These are phyloP conservation scores for Plebejus argus DNA, from an alignment of 2,888 invertebrate species.

Conservation along the genomic window DNA sequence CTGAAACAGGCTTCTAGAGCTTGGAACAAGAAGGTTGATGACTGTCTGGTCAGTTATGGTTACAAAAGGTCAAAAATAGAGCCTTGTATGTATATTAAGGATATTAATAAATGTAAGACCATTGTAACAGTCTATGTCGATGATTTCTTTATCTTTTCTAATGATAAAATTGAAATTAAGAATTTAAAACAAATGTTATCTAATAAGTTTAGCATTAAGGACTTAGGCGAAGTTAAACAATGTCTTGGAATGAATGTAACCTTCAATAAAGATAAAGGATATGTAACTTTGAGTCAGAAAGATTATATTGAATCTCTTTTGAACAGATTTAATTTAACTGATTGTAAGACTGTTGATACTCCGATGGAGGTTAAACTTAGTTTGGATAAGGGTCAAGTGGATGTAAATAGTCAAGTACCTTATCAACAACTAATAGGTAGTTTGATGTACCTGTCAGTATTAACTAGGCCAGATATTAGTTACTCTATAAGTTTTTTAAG, in stretches of 20 bases:
- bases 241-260: no score
- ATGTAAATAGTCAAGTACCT: constrained; percentile 33
- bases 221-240: no score
- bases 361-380: constrained; percentile 35
- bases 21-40: constrained; percentile 35
- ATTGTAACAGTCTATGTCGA: constrained; percentile 36
- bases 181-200: constrained; percentile 31
- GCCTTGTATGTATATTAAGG: constrained; percentile 31
- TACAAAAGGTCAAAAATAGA: constrained; percentile 39
- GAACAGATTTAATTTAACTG: constrained; percentile 34
- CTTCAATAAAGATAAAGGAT: no score
- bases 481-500: constrained; percentile 39
- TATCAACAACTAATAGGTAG: constrained; percentile 40
- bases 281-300: constrained; percentile 35
- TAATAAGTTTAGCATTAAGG: constrained; percentile 34
- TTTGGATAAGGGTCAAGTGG: constrained; percentile 30
- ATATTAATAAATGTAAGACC: constrained; percentile 31
- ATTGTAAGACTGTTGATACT: constrained; percentile 36
- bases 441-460: constrained; percentile 39
- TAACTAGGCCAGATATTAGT: constrained; percentile 39
- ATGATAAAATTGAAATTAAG: constrained; percentile 29
- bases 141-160: constrained; percentile 35
- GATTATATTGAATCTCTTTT: constrained; percentile 35
- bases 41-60: constrained; percentile 36
- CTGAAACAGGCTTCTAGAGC: constrained; percentile 41